Base-by-base conservation (phyloP, 2,113 vertebrate species). In the Chinchilla lanigera region DNA sequence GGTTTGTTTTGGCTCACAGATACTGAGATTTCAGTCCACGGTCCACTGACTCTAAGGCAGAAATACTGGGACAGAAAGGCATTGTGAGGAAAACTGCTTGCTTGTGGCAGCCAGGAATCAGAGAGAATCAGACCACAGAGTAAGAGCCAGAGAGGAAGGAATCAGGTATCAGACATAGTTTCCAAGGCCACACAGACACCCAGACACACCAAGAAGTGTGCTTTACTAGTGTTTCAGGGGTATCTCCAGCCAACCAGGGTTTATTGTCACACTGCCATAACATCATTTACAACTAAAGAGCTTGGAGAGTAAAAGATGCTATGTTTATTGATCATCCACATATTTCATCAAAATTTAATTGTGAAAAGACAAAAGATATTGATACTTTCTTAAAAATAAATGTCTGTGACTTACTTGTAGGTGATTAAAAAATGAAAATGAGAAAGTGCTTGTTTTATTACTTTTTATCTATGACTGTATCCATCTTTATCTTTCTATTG, bases 391-490 rank as follows among this genome's bases (percentile, higher is more conserved):
- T 52, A 69, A 81, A 93, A 77, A 58, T 86, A 94, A 95, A 95
- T 96, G 92, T 38, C 84, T 97, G 78, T 87, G 81, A 93, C 96
- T 80, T 93, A 86, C 92, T 97, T 96, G 69, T 82, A 93, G 89
- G n/a, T 44, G 81, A 94, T 82, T 26, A n/a, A 96, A 97, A 92
- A 96, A 85, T 86, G 80, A 97, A 94, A 93, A 63, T 33, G 60
- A 93, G 52, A 93, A 85, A 61, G 11, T 86, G 52, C 12, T 22
- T 93, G 63, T 38, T 67, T 89, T 84, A 85, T 60, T 38, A 28
- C 56, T 60, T 41, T 54, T 20, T 20, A 28, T 69, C 26, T 52
- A 58, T 50, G 41, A 38, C 38, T 28, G 7, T 30, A 60, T 41
- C 3, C 56, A 41, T 60, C n/a, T 83, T 60, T 41, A 60, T 60